Evolutionary conservation across 37 sponge, comb jelly and placozoan genomes (phyloP).

Genomic region (Bolinopsis microptera): DNA sequence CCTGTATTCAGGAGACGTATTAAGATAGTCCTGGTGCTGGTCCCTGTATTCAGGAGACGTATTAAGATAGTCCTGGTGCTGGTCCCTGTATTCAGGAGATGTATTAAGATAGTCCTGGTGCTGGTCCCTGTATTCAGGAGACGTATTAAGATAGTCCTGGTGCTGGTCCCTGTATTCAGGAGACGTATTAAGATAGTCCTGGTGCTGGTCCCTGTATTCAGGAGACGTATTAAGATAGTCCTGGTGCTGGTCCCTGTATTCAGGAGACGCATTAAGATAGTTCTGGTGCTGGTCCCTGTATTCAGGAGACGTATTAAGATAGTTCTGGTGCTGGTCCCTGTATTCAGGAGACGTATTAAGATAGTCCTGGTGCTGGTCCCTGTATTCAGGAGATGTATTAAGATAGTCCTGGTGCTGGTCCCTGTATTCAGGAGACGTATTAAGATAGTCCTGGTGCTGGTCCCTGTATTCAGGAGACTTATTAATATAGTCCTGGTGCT

Average conservation of each 20-base stretch:
- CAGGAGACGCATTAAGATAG: background rate
- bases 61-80: background rate
- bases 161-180: background rate
- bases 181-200: background rate
- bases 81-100: background rate
- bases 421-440: background rate
- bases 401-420: background rate
- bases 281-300: background rate
- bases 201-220: background rate
- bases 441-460: background rate
- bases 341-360: background rate
- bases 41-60: background rate
- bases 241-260: background rate
- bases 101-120: background rate
- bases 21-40: background rate
- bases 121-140: background rate
- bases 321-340: background rate
- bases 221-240: background rate
- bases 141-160: background rate
- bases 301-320: background rate
- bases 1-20: background rate
- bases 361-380: background rate
- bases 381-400: background rate
- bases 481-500: background rate
- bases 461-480: background rate